Evolutionary conservation across 2,797 vertebrate species (phyloP).

Genomic region (Ctenosaura bakeri): DNA sequence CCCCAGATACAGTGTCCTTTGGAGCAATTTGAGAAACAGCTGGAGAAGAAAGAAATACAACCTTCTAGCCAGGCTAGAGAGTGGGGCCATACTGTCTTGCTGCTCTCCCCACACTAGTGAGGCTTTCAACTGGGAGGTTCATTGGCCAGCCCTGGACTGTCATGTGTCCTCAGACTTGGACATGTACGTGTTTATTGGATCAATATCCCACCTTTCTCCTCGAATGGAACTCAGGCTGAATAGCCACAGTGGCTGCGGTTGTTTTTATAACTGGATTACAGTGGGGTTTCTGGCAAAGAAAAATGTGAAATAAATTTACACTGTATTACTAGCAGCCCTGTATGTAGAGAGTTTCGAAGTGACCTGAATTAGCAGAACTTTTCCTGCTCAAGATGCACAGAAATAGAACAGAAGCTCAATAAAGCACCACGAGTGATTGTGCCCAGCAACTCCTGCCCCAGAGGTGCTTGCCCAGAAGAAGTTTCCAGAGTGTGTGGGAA

Average conservation of each 20-base stretch:
- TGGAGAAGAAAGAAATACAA: background rate
- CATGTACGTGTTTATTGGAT: background rate
- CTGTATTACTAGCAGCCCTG: background rate
- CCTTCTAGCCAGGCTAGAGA: background rate
- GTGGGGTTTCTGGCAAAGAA: background rate
- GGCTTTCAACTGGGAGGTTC: background rate
- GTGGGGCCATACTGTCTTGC: background rate
- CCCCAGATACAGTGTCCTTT: background rate
- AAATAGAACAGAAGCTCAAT: background rate
- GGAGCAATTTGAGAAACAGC: background rate
- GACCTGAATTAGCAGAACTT: background rate
- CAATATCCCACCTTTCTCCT: background rate
- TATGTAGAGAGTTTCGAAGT: background rate
- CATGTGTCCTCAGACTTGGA: background rate
- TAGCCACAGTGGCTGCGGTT: too few species aligned
- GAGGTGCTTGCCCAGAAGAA: background rate
- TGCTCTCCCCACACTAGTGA: background rate
- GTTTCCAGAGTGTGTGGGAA: background rate
- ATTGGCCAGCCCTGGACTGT: background rate
- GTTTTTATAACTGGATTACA: background rate
- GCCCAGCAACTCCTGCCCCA: background rate
- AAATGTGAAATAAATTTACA: background rate
- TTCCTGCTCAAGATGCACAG: background rate
- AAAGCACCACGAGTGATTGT: background rate
- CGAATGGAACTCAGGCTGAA: background rate